Base-by-base conservation (phyloP, 2,113 vertebrate species). In the Gymnogyps californianus region DNA sequence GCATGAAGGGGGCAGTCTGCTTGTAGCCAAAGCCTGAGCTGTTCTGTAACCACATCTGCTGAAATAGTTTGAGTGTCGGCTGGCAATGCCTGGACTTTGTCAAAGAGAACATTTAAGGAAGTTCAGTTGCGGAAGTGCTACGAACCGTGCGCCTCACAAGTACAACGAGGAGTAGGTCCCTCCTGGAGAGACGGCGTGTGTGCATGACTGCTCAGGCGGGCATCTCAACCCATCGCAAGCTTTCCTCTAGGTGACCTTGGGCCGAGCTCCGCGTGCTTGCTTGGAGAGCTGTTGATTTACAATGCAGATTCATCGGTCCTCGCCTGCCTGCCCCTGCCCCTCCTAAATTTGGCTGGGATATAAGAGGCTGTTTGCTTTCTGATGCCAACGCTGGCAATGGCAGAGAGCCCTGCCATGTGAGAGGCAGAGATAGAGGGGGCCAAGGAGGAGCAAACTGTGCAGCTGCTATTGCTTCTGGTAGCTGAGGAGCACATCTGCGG, bases 301-400 rank as follows among this genome's bases (percentile, higher is more conserved):
- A 98, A 98, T 98, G 98, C 98, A 98, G 98, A 97, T 97, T 71
- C 87, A 40, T 52, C 20, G 31, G 81, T 89, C 93, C 87, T 97
- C 1, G 25, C 72, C 94, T 51, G 77, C 87, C 91, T 76, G 79
- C 52, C 92, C 62, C 88, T 95, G 64, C 92, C 89, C 80, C 85
- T 94, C 85, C 51, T 82, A 57, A 92, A 28, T 14, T 94, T 82
- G 74, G 76, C 95, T 59, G 95, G 87, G 67, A 86, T 97, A 93
- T 91, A 98, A 97, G 97, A 97, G 85, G 74, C 64, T 67, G 88
- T 90, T 94, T 82, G 97, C 95, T 94, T 93, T 95, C 94, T 51
- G 94, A 83, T 95, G 62, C 94, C 94, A 93, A 71, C 58, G 54
- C 80, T n/a, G 85, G 83, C 78, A 7, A 29, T 89, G 95, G 94